phyloP scores from a whole-genome alignment of 2,888 invertebrate species.

The Chrysolina americana region DNA sequence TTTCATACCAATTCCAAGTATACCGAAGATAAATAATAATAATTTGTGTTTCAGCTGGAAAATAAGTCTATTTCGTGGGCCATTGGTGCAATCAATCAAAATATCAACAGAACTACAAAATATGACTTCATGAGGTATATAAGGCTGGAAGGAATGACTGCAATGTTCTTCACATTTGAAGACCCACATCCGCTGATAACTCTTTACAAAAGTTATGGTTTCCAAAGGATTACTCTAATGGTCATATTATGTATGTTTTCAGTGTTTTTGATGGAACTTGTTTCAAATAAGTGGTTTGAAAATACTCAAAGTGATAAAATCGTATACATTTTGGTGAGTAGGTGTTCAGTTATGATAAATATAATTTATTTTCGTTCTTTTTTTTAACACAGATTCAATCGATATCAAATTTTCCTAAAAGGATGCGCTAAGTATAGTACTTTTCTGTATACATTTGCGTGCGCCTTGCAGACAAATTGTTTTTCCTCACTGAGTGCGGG shows the following conservation, averaged over 20 bases:
- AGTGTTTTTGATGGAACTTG: neutral
- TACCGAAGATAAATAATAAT: no score
- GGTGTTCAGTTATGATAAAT: neutral
- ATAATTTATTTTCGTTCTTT: no score
- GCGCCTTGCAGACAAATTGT: no score
- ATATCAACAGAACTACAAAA: neutral
- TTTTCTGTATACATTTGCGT: no score
- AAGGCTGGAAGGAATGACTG: neutral
- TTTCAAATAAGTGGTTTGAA: neutral
- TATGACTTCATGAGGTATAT: conserved; percentile 1
- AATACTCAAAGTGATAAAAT: neutral
- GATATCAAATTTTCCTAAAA: no score
- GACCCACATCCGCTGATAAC: neutral
- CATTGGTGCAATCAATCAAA: conserved; percentile 7
- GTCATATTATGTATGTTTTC: neutral
- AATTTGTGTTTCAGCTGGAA: neutral
- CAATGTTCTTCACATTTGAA: neutral
- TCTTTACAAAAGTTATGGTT: neutral
- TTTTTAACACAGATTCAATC: no score
- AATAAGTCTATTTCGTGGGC: neutral
- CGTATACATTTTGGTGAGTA: neutral
- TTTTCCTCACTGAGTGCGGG: no score
- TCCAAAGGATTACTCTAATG: neutral
- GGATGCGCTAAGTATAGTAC: no score
- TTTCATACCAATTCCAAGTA: no score